phyloP scores from a whole-genome alignment of 2,113 vertebrate species.

The Eudyptes chrysolophus region DNA sequence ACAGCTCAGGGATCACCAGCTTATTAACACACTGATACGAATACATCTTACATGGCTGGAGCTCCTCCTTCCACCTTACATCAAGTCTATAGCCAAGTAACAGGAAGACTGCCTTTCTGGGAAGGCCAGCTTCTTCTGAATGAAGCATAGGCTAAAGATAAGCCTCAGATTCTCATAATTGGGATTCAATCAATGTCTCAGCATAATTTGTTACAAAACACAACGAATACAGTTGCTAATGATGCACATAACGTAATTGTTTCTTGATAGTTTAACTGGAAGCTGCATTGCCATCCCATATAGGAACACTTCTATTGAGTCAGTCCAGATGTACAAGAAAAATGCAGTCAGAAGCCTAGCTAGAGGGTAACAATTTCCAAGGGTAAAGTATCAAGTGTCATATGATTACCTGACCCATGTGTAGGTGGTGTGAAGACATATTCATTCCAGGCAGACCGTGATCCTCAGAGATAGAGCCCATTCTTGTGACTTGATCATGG shows the following conservation, averaged over 20 bases:
- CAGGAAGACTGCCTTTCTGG: not conserved
- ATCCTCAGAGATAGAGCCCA: not conserved
- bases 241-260: not conserved
- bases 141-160: not conserved
- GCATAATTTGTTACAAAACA: not conserved
- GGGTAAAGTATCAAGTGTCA: not conserved
- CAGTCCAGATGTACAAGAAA: not conserved
- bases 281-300: not conserved
- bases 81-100: not conserved
- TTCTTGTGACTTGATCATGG: not conserved
- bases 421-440: not conserved
- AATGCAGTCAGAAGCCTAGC: conserved; percentile 6
- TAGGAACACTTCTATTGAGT: not conserved
- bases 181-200: not conserved
- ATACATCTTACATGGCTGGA: not conserved
- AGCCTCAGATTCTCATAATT: not conserved
- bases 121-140: not conserved
- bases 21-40: not conserved
- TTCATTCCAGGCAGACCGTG: not conserved
- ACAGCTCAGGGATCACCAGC: not conserved
- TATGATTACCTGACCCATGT: not conserved
- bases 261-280: not conserved
- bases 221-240: not conserved
- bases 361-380: conserved; percentile 25
- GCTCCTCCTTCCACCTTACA: not conserved